Evolutionary conservation across 1,140 invertebrate genomes (phyloP).

Genomic region (Bombus haemorrhoidalis): DNA sequence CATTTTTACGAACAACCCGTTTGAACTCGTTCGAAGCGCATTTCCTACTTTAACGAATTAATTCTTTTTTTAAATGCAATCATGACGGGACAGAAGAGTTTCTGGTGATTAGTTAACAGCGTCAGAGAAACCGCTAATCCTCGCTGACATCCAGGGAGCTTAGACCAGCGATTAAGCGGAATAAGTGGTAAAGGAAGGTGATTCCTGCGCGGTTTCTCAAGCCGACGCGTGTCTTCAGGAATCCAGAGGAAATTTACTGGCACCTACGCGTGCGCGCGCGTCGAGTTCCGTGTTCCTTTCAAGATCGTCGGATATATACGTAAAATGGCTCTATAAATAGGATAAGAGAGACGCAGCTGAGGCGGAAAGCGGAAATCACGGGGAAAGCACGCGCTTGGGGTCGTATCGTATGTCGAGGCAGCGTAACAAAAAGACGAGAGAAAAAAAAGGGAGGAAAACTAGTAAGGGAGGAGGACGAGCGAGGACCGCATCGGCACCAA

Average conservation of each 20-base stretch:
- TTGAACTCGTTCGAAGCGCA: no score
- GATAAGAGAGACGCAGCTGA: slow-evolving; percentile 57
- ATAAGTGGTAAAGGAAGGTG: slow-evolving; percentile 20
- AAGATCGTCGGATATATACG: slow-evolving; percentile 44
- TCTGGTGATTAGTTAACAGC: background rate
- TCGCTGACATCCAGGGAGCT: slow-evolving; percentile 4
- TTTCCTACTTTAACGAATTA: background rate
- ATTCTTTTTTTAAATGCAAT: background rate
- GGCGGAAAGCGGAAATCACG: slow-evolving; percentile 75
- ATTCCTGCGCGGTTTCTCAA: background rate
- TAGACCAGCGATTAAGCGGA: slow-evolving; percentile 15
- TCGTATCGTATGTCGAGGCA: slow-evolving; percentile 69
- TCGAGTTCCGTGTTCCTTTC: slow-evolving; percentile 30
- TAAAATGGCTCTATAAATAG: slow-evolving; percentile 61
- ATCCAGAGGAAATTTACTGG: slow-evolving; percentile 49
- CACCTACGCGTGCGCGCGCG: slow-evolving; percentile 13
- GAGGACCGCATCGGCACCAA: slow-evolving; percentile 11
- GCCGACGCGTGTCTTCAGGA: slow-evolving; percentile 23
- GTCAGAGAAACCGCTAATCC: slow-evolving; percentile 8
- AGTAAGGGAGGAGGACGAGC: background rate
- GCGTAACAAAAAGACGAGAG: slow-evolving; percentile 57
- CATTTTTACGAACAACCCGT: background rate
- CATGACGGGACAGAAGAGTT: no score
- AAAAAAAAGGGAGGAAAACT: slow-evolving; percentile 13
- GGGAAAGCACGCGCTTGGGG: slow-evolving; percentile 63